Evolutionary conservation across 2,797 vertebrate genomes (phyloP).

Genomic region (Lithobates pipiens): DNA sequence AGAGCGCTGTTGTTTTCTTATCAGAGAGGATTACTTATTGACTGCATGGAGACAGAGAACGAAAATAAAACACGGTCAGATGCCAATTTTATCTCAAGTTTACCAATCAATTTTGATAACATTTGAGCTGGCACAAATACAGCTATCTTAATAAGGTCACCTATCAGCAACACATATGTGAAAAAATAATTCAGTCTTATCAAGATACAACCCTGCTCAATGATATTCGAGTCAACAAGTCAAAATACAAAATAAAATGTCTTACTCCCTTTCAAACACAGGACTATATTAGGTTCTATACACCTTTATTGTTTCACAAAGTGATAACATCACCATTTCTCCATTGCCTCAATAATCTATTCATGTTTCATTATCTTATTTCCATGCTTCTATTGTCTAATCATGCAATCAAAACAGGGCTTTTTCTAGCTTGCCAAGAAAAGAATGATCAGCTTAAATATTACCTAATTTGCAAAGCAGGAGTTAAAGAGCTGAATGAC

Average conservation of each 20-base stretch:
- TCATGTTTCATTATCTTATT: slow-evolving; percentile 74
- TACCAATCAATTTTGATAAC: slow-evolving; percentile 44
- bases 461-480: slow-evolving; percentile 48
- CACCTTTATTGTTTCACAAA: slow-evolving; percentile 38
- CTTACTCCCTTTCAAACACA: slow-evolving; percentile 37
- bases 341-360: slow-evolving; percentile 73
- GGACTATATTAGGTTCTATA: slow-evolving; percentile 3
- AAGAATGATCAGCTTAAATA: slow-evolving; percentile 56
- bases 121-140: slow-evolving; percentile 24
- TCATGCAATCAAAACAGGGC: slow-evolving; percentile 70
- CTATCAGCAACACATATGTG: slow-evolving; percentile 28
- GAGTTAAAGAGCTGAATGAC: slow-evolving; percentile 39
- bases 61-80: slow-evolving; percentile 37
- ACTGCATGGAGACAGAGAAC: slow-evolving; percentile 29
- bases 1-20: slow-evolving; percentile 6
- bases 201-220: slow-evolving; percentile 33
- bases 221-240: slow-evolving; percentile 39
- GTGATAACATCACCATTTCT: slow-evolving; percentile 69
- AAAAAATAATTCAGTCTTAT: slow-evolving; percentile 29
- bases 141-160: slow-evolving; percentile 27
- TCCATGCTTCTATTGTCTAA: slow-evolving; percentile 71
- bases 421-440: slow-evolving; percentile 71
- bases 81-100: slow-evolving; percentile 36
- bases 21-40: slow-evolving; percentile 24
- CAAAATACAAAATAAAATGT: slow-evolving; percentile 16